Base-by-base conservation (phyloP, 2,113 vertebrate species). In the Caracal caracal region DNA sequence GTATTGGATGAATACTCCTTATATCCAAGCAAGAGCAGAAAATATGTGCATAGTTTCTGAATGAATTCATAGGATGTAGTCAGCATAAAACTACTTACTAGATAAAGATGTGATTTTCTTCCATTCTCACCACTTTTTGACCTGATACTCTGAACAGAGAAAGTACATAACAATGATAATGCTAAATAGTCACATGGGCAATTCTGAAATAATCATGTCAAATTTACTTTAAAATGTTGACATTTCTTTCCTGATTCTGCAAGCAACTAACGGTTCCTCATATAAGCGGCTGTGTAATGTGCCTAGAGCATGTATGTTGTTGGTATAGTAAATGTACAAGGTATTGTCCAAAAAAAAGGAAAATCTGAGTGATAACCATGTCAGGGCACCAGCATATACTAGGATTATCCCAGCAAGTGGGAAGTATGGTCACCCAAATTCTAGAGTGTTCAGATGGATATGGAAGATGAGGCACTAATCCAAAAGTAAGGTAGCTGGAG, bases 181-280 rank as follows among this genome's bases (percentile, higher is more conserved):
- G 30, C 30, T 22, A 9, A 83, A 76, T 51, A 59, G 17, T 88
- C 28, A 68, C 17, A 63, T 15, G 1, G 26, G 6, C 10, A 63
- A 43, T 80, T 53, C 17, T 33, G 9, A 53, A 87, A 75, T 68
- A 82, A 81, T 22, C 65, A 10, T 65, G 28, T 53, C 9, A 79
- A 73, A 79, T 92, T 75, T 90, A 90, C 28, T 53, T 92, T 88
- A 90, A 79, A 90, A 80, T 87, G 4, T 37, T 90, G 28, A 3
- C 16, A 75, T 88, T 88, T 65, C 3, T 4, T 70, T 90, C 33
- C 13, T 28, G 30, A 75, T 66, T 6, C 33, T 73, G 3, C 4
- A 94, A 79, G 4, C 3, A 93, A 20, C 22, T 90, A 30, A 2
- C 17, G 75, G 3, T 84, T 80, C 0, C 7, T 35, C 53, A 75